These are phyloP conservation scores for Torymus texanus DNA, from an alignment of 2,888 invertebrate genomes.

Conservation along the genomic window DNA sequence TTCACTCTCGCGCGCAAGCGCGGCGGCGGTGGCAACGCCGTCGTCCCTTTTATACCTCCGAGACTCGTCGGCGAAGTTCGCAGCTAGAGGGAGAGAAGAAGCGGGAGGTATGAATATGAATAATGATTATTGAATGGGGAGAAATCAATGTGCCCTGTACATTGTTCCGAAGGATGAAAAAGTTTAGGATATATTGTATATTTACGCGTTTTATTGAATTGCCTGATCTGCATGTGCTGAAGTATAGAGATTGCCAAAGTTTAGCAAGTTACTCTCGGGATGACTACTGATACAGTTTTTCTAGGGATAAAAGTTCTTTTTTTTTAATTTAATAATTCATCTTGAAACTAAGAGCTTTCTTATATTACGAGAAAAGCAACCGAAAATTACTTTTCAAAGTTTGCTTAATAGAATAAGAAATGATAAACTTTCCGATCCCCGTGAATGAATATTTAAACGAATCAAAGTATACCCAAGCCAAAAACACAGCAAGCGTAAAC, in stretches of 20 bases:
- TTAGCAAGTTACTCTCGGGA: not conserved
- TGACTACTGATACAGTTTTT: no score
- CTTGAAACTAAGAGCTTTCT: no score
- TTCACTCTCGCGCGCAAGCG: not conserved
- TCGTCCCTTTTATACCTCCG: constrained; percentile 39
- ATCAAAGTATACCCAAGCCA: constrained; percentile 20
- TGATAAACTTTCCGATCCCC: constrained; percentile 22
- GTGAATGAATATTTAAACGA: constrained; percentile 33
- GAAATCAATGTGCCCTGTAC: constrained; percentile 49
- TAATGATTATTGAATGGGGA: constrained; percentile 57
- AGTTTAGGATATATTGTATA: constrained; percentile 13
- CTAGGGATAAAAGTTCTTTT: no score
- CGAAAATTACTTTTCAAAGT: constrained; percentile 16
- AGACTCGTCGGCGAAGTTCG: constrained; percentile 20
- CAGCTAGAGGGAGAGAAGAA: no score
- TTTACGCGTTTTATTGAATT: not conserved
- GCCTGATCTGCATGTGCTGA: constrained; percentile 19
- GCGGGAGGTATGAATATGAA: constrained; percentile 54
- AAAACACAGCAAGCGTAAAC: not conserved
- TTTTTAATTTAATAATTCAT: no score
- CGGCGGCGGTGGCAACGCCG: not conserved
- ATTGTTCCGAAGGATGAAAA: constrained; percentile 37
- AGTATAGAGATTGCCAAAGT: not conserved
- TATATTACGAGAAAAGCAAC: not conserved
- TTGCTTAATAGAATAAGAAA: not conserved